These are phyloP conservation scores for Rhingia campestris DNA, from an alignment of 2,888 invertebrate species.

Conservation along the genomic window DNA sequence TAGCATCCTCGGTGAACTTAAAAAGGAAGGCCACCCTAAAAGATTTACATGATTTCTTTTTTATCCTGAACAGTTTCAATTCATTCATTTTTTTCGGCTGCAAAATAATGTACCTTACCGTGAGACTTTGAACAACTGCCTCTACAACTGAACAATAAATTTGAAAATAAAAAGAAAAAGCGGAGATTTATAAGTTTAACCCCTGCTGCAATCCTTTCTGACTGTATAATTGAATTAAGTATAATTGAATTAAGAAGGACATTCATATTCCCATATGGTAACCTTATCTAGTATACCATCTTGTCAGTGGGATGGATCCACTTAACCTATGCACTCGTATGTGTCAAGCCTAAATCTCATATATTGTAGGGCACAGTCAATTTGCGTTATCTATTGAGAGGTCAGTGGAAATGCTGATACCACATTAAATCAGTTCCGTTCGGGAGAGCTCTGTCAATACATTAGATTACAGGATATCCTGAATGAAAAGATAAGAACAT, in stretches of 20 bases:
- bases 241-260: constrained; percentile 45
- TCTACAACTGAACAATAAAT: constrained; percentile 52
- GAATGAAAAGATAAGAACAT: constrained; percentile 6
- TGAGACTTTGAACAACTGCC: constrained; percentile 50
- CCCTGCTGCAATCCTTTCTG: constrained; percentile 10
- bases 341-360: constrained; percentile 1
- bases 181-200: constrained; percentile 41
- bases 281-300: neutral
- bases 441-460: constrained; percentile 3
- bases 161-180: constrained; percentile 9
- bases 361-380: too few species aligned
- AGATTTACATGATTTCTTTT: constrained; percentile 53
- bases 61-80: constrained; percentile 15
- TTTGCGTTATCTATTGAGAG: constrained; percentile 9
- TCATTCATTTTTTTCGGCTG: neutral
- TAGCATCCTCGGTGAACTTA: neutral
- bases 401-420: constrained; percentile 35
- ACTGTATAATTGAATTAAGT: neutral
- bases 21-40: constrained; percentile 26
- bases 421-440: constrained; percentile 40
- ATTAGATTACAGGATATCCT: constrained; percentile 13
- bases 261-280: constrained; percentile 17
- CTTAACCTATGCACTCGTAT: constrained; percentile 8
- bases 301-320: constrained; percentile 5
- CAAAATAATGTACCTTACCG: constrained; percentile 55